A percentile compares a stretch with the other conserved stretches of the same genome.
These are phyloP conservation scores for Copidosoma floridanum DNA, from an alignment of 1,140 invertebrate genomes.

Conservation along the genomic window DNA sequence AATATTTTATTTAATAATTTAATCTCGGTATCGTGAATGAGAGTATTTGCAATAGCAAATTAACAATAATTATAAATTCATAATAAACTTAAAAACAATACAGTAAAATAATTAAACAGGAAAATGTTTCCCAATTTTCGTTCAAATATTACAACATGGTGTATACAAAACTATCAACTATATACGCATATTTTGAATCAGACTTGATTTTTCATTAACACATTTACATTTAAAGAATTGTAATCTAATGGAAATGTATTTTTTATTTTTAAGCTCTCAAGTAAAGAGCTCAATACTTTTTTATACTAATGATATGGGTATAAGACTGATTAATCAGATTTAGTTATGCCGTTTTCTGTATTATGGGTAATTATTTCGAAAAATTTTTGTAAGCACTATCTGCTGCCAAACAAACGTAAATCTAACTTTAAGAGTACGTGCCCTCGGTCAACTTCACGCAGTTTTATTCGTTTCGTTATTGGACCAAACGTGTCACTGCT, in stretches of 20 bases:
- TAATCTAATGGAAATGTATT: constrained; percentile 20
- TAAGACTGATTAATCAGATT: constrained; percentile 18
- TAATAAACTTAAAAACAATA: constrained; percentile 25
- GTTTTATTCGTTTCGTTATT: constrained; percentile 66
- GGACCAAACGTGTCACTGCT: constrained; percentile 66
- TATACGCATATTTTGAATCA: constrained; percentile 8
- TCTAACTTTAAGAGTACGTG: constrained; percentile 74
- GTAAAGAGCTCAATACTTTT: too few relatives aligned
- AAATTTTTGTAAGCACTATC: constrained; percentile 14
- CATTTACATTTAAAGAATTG: constrained; percentile 24
- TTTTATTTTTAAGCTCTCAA: too few relatives aligned
- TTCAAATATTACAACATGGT: constrained; percentile 22
- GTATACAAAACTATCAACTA: constrained; percentile 11
- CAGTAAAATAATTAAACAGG: constrained; percentile 11
- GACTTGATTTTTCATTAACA: constrained; percentile 14
- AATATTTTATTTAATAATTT: constrained; percentile 27
- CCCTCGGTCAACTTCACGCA: constrained; percentile 72
- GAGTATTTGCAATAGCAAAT: constrained; percentile 20
- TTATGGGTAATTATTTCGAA: constrained; percentile 7
- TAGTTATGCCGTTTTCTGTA: constrained; percentile 3
- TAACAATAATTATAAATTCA: constrained; percentile 26
- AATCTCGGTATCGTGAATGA: constrained; percentile 17
- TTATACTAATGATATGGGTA: too few relatives aligned
- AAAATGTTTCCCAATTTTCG: constrained; percentile 19
- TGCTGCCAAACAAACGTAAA: constrained; percentile 65